Percentiles rank a stretch among this genome's conserved stretches.
Evolutionary conservation across 2,113 vertebrate species (phyloP).

Genomic region (Ovis canadensis): DNA sequence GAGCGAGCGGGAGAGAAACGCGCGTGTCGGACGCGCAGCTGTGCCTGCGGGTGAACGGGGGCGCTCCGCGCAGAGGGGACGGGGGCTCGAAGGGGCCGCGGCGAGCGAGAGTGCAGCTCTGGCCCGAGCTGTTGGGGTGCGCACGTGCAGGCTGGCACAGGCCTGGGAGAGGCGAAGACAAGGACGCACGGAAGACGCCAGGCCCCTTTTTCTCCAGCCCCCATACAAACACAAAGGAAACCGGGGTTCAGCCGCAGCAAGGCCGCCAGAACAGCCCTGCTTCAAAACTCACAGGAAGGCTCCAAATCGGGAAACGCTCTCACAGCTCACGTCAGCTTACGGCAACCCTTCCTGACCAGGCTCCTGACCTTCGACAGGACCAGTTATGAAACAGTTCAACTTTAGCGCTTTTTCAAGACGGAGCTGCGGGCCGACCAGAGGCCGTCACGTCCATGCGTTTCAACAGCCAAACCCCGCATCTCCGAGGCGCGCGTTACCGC

Average conservation of each 20-base stretch:
- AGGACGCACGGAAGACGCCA: fast-evolving
- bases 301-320: neutral
- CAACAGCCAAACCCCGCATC: neutral
- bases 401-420: neutral
- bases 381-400: neutral
- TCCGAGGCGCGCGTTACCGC: neutral
- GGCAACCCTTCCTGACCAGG: neutral
- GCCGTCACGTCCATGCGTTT: neutral
- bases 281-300: neutral
- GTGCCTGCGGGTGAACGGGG: fast-evolving
- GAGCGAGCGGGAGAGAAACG: neutral
- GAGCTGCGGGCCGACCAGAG: neutral
- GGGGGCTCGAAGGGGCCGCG: neutral
- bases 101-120: neutral
- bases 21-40: fast-evolving
- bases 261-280: neutral
- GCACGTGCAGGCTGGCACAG: no score
- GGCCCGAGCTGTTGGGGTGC: no score
- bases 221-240: neutral
- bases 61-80: fast-evolving
- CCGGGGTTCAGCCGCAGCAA: neutral
- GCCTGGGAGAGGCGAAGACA: neutral
- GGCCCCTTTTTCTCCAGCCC: neutral
- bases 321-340: neutral
- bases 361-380: neutral